These are phyloP conservation scores for Psilopogon haemacephalus DNA, from an alignment of 2,113 vertebrate genomes.

Conservation along the genomic window DNA sequence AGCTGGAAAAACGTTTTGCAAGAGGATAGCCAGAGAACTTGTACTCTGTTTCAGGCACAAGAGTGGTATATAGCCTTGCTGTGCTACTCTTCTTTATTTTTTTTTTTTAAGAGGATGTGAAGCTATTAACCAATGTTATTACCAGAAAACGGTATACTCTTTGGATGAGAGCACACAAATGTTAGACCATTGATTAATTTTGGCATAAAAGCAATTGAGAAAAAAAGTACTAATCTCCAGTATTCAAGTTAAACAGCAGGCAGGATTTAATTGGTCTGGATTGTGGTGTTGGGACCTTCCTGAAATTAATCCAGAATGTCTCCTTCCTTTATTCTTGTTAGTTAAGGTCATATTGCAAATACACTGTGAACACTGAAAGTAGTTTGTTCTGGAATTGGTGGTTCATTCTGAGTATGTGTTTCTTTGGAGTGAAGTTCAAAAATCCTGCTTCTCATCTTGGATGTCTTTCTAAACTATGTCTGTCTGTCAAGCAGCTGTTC, in stretches of 20 bases:
- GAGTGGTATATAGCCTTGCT: background rate
- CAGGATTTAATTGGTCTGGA: background rate
- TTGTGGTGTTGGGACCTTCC: background rate
- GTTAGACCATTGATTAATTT: background rate
- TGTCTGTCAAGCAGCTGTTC: background rate
- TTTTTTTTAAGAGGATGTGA: background rate
- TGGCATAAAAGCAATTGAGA: background rate
- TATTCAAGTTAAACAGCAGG: background rate
- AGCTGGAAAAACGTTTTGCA: background rate
- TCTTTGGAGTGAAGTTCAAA: background rate
- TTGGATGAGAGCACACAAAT: background rate
- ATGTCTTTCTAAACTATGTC: background rate
- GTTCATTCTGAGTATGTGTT: background rate
- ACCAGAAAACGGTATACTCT: background rate
- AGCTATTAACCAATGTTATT: background rate
- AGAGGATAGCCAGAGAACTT: background rate
- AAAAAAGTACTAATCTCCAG: background rate
- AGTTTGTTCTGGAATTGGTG: background rate
- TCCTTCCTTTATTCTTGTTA: background rate
- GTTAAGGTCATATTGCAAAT: background rate
- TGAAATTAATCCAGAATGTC: background rate
- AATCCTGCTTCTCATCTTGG: background rate
- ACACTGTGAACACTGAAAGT: background rate
- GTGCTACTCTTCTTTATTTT: background rate
- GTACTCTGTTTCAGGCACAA: background rate